These are phyloP conservation scores for Sciurus niger DNA, from an alignment of 2,113 vertebrate species.

Conservation along the genomic window DNA sequence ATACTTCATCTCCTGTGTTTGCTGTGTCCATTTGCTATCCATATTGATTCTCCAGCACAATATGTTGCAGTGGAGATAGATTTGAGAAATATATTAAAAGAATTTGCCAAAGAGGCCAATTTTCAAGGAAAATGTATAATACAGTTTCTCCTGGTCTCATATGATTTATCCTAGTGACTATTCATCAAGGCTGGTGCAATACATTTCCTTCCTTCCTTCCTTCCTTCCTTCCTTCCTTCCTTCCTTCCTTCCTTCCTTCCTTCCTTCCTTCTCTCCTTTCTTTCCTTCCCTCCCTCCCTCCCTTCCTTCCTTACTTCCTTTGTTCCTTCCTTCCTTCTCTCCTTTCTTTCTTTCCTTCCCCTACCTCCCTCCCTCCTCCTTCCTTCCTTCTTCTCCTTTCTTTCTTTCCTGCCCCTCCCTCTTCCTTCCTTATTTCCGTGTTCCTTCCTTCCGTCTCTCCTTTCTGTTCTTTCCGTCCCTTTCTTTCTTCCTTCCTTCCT, in stretches of 20 bases:
- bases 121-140: slow-evolving; percentile 43
- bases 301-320: not conserved
- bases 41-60: not conserved
- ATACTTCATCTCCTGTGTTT: not conserved
- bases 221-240: not conserved
- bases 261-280: not conserved
- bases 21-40: not conserved
- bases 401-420: not conserved
- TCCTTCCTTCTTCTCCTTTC: not conserved
- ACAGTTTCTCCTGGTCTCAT: slow-evolving; percentile 10
- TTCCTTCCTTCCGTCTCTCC: not conserved
- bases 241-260: not conserved
- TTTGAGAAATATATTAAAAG: slow-evolving; percentile 34
- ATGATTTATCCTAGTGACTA: not conserved
- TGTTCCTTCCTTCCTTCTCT: not conserved
- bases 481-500: not conserved
- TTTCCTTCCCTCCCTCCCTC: not conserved
- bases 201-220: not conserved
- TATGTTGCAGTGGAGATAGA: not conserved
- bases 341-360: too few relatives aligned
- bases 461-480: too few relatives aligned
- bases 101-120: not conserved
- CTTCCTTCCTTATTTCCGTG: not conserved
- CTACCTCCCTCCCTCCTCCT: not conserved
- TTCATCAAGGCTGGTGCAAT: not conserved